A percentile compares a stretch with the other conserved stretches of the same genome.
Evolutionary conservation across 2,888 invertebrate genomes (phyloP).

Genomic region (Tenthredo amoena): DNA sequence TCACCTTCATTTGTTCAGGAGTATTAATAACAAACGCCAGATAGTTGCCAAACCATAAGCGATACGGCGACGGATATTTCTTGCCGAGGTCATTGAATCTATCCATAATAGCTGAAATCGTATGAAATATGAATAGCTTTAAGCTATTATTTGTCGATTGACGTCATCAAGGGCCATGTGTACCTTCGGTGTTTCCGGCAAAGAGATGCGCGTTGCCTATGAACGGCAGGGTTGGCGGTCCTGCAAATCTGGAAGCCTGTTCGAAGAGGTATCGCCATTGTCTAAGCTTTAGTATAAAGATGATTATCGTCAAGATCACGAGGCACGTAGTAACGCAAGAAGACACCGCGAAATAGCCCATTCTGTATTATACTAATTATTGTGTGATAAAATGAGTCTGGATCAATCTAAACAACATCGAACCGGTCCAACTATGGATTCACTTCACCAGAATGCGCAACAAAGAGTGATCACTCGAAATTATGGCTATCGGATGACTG

Average conservation of each 20-base stretch:
- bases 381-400: no score
- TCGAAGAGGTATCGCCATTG: neutral
- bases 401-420: no score
- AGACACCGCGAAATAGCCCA: neutral
- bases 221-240: neutral
- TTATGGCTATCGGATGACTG: no score
- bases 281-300: neutral
- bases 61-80: slow-evolving; percentile 62
- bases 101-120: slow-evolving; percentile 61
- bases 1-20: slow-evolving; percentile 66
- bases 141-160: neutral
- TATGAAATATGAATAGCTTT: neutral
- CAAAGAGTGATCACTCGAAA: no score
- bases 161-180: neutral
- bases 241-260: neutral
- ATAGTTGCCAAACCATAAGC: slow-evolving; percentile 62
- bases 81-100: slow-evolving; percentile 59
- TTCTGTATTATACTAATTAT: neutral
- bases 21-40: slow-evolving; percentile 61
- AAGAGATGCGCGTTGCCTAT: slow-evolving; percentile 11
- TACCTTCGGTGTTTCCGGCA: neutral
- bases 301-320: neutral
- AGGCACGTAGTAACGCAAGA: neutral
- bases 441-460: no score
- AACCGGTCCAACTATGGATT: no score